Evolutionary conservation across 2,797 vertebrate genomes (phyloP).

Genomic region (Syngnathus rostellatus): DNA sequence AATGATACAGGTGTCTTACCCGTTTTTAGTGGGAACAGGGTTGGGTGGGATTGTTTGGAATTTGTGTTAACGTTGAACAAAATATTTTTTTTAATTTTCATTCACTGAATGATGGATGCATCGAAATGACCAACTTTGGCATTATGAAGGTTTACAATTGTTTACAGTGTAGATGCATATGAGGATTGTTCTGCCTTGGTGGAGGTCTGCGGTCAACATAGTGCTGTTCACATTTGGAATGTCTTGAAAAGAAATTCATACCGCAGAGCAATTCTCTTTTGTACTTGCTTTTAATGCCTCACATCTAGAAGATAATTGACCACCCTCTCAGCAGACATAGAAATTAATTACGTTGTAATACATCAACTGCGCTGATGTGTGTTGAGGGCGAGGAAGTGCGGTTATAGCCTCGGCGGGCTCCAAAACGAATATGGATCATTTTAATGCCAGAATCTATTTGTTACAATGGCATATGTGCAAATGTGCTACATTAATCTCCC

Average conservation of each 20-base stretch:
- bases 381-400: slow-evolving; percentile 36
- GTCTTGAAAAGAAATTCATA: slow-evolving; percentile 56
- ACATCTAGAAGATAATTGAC: slow-evolving; percentile 57
- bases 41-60: not conserved
- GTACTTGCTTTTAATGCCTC: slow-evolving; percentile 47
- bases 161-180: not conserved
- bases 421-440: slow-evolving; percentile 28
- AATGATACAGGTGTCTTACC: too few species aligned
- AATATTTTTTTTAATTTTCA: too few species aligned
- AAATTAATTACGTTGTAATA: slow-evolving; percentile 63
- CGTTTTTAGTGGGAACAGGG: too few species aligned
- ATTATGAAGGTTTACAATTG: not conserved
- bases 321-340: slow-evolving; percentile 48
- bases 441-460: slow-evolving; percentile 24
- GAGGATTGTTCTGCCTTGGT: not conserved
- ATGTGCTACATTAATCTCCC: slow-evolving; percentile 31
- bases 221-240: slow-evolving; percentile 52
- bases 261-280: slow-evolving; percentile 50
- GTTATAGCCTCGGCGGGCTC: slow-evolving; percentile 33
- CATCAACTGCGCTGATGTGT: slow-evolving; percentile 44
- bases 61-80: not conserved
- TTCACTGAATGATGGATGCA: too few species aligned
- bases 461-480: slow-evolving; percentile 26
- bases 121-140: not conserved
- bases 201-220: slow-evolving; percentile 21